These are phyloP conservation scores for Bryconaethiops microstoma DNA, from an alignment of 2,797 vertebrate species.

Conservation along the genomic window DNA sequence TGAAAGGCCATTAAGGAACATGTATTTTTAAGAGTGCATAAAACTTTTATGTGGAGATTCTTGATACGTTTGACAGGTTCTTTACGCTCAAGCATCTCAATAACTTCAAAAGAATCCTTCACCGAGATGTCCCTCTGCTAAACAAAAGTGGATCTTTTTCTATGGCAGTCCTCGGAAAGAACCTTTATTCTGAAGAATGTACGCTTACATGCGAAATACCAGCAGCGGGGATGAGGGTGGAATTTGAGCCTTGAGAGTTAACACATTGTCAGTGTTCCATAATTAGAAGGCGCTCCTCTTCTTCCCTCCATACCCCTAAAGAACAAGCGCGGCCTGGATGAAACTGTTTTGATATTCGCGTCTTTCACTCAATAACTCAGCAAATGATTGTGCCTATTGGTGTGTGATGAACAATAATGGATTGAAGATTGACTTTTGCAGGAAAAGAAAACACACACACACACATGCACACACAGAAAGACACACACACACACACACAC, in stretches of 20 bases:
- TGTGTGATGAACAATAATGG: constrained; percentile 54
- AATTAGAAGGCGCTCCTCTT: constrained; percentile 14
- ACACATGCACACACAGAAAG: too few relatives aligned
- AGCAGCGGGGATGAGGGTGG: neutral
- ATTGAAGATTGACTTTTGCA: constrained; percentile 44
- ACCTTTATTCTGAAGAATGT: neutral
- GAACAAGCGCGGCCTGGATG: constrained; percentile 19
- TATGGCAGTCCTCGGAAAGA: neutral
- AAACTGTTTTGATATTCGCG: constrained; percentile 27
- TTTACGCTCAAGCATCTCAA: neutral
- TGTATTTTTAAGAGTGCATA: too few relatives aligned
- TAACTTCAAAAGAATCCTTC: neutral
- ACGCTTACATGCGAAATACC: neutral
- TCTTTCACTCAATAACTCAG: constrained; percentile 33
- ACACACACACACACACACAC: too few relatives aligned
- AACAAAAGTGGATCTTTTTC: neutral
- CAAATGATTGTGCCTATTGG: constrained; percentile 52
- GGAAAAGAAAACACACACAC: constrained; percentile 4
- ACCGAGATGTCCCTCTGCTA: neutral
- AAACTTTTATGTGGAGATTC: too few relatives aligned
- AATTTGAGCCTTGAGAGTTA: neutral
- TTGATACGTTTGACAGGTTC: neutral
- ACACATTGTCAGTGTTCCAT: neutral
- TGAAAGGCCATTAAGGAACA: too few relatives aligned
- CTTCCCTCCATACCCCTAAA: constrained; percentile 8